Evolutionary conservation across 1,140 invertebrate genomes (phyloP).

Genomic region (Drosophila sulfurigaster): DNA sequence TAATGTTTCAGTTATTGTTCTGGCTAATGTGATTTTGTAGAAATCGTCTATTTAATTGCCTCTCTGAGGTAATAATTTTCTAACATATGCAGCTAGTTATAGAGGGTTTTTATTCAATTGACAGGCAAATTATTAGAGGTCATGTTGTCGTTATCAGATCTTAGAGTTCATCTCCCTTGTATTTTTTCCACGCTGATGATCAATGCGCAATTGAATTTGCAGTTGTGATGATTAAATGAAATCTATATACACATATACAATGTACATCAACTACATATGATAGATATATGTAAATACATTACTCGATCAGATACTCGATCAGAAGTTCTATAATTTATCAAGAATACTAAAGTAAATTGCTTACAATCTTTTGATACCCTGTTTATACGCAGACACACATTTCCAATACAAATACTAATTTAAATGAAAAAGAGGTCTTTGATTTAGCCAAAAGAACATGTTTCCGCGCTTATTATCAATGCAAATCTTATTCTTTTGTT

Average conservation of each 20-base stretch:
- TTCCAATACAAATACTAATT: neutral
- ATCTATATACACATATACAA: neutral
- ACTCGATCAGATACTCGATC: conserved; percentile 11
- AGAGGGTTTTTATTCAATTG: neutral
- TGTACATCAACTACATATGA: neutral
- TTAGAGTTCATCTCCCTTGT: neutral
- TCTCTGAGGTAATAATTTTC: no score
- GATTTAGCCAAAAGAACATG: conserved; percentile 17
- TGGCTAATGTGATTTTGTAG: no score
- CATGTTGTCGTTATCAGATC: neutral
- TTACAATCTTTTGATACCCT: conserved; percentile 20
- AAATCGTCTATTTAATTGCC: no score
- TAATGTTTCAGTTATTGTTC: no score
- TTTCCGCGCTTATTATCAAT: conserved; percentile 19
- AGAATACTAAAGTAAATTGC: neutral
- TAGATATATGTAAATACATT: neutral
- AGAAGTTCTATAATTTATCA: conserved; percentile 18
- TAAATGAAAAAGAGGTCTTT: neutral
- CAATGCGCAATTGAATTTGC: neutral
- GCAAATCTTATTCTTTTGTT: conserved; percentile 29
- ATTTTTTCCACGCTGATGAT: neutral
- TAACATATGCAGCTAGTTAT: no score
- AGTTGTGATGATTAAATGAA: neutral
- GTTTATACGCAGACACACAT: neutral
- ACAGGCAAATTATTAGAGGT: neutral